Evolutionary conservation across 1,140 invertebrate genomes (phyloP).

Genomic region (Melitaea cinxia): DNA sequence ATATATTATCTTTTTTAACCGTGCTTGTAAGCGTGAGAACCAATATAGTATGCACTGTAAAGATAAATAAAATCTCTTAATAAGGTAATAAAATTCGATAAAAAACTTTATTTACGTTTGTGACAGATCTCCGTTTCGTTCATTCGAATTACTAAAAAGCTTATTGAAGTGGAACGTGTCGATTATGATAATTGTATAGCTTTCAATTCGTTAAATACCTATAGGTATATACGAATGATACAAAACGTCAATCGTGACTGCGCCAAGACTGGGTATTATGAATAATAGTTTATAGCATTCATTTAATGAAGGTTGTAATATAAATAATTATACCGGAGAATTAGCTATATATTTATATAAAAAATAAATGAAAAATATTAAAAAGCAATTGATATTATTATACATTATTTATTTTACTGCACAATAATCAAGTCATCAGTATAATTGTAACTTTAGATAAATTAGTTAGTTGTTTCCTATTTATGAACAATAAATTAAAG

Average conservation of each 20-base stretch:
- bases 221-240: conserved; percentile 41
- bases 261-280: conserved; percentile 45
- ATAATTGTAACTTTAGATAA: neutral
- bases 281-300: conserved; percentile 54
- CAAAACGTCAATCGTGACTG: conserved; percentile 56
- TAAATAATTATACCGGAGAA: conserved; percentile 1
- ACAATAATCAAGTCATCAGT: neutral
- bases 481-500: neutral
- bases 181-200: conserved; percentile 34
- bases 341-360: neutral
- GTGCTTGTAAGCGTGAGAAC: too few species aligned
- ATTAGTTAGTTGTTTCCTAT: too few species aligned
- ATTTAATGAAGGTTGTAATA: conserved; percentile 52
- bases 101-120: too few species aligned
- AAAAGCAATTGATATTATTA: neutral
- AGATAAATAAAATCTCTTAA: too few species aligned
- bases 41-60: too few species aligned
- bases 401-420: neutral
- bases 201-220: conserved; percentile 35
- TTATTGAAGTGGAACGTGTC: conserved; percentile 9
- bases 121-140: too few species aligned
- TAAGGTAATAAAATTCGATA: too few species aligned
- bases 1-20: too few species aligned
- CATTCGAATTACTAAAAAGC: neutral
- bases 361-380: neutral